A percentile compares a stretch with the other conserved stretches of the same genome.
These are phyloP conservation scores for Oryctes rhinoceros DNA, from an alignment of 1,140 invertebrate species.

Conservation along the genomic window DNA sequence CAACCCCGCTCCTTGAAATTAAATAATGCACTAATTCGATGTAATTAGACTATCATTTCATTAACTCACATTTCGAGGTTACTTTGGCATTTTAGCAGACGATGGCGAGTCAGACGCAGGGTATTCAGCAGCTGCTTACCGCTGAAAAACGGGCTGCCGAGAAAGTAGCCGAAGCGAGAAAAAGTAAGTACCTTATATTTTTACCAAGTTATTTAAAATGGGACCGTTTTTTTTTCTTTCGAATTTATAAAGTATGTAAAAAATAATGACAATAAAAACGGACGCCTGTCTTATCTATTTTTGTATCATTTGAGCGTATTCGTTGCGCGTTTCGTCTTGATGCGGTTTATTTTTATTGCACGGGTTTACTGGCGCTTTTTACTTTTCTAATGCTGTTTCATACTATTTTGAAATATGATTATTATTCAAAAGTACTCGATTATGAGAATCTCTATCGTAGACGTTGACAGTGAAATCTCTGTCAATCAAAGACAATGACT, in stretches of 20 bases:
- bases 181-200: conserved; percentile 78
- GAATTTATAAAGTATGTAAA: background rate
- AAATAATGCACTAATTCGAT: conserved; percentile 34
- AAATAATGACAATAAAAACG: background rate
- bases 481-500: no score
- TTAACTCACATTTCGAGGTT: conserved; percentile 42
- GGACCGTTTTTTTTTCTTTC: conserved; percentile 12
- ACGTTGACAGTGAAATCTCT: no score
- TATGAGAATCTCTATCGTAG: no score
- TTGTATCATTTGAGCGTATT: background rate
- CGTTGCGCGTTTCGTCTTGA: background rate
- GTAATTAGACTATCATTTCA: conserved; percentile 40
- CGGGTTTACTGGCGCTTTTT: background rate
- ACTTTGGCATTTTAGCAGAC: conserved; percentile 56
- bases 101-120: conserved; percentile 99
- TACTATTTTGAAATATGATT: background rate
- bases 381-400: background rate
- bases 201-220: background rate
- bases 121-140: conserved; percentile 96
- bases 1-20: conserved; percentile 26
- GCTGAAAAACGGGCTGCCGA: conserved; percentile 99
- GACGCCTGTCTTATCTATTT: background rate
- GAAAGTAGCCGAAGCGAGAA: conserved; percentile 98
- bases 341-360: conserved; percentile 2
- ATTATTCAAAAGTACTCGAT: no score